A percentile compares a stretch with the other conserved stretches of the same genome.
phyloP scores from a whole-genome alignment of 2,888 invertebrate species.

The Globia sparganii region DNA sequence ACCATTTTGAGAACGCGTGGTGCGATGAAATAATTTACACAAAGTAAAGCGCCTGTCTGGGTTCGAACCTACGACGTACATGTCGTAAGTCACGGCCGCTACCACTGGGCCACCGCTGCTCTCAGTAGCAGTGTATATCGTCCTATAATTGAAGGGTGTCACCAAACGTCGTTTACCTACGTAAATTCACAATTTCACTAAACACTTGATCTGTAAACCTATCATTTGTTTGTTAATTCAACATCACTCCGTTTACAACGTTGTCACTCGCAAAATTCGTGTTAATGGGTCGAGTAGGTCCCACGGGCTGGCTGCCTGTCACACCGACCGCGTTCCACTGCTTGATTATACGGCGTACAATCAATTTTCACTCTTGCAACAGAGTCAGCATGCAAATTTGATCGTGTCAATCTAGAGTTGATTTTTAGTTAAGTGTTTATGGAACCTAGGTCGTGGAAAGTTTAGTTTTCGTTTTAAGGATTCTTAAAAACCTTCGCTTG shows the following conservation, averaged over 20 bases:
- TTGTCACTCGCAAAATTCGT: conserved; percentile 66
- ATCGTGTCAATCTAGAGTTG: conserved; percentile 31
- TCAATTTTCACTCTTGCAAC: conserved; percentile 71
- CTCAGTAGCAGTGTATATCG: neutral
- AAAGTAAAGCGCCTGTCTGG: neutral
- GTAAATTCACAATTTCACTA: conserved; percentile 10
- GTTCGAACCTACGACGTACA: neutral
- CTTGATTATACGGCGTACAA: conserved; percentile 75
- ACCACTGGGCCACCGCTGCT: neutral
- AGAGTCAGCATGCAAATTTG: conserved; percentile 59
- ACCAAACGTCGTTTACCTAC: conserved; percentile 10
- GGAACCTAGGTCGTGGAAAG: conserved; percentile 13
- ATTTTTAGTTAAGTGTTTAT: conserved; percentile 20
- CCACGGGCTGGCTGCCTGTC: conserved; percentile 70
- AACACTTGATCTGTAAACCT: conserved; percentile 12
- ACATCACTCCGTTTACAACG: conserved; percentile 39
- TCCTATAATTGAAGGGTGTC: neutral
- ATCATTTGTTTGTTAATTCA: conserved; percentile 38
- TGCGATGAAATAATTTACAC: neutral
- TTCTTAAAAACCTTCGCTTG: neutral
- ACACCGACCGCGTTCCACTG: conserved; percentile 72
- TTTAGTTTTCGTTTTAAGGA: neutral
- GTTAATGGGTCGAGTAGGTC: conserved; percentile 70
- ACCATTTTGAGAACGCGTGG: neutral
- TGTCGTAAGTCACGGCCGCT: neutral